A percentile compares a stretch with the other conserved stretches of the same genome.
Evolutionary conservation across 2,797 vertebrate species (phyloP).

Genomic region (Remorina albescens): DNA sequence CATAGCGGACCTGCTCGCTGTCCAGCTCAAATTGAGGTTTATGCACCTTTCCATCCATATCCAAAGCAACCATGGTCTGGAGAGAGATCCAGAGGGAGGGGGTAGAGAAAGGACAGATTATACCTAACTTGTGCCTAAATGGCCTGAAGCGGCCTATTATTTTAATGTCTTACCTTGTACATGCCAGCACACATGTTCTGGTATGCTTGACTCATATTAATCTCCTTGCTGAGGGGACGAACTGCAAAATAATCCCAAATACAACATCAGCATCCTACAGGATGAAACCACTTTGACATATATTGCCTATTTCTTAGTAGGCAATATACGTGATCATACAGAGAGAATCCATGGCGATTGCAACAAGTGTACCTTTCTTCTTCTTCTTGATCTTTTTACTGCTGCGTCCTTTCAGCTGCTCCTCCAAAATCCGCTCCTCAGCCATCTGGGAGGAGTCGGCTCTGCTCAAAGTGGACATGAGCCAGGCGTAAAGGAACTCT

Average conservation of each 20-base stretch:
- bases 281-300: neutral
- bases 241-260: constrained; percentile 81
- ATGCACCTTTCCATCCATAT: constrained; percentile 98
- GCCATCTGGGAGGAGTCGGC: constrained; percentile 98
- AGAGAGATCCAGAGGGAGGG: constrained; percentile 16
- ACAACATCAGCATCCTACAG: constrained; percentile 7
- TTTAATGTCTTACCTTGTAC: constrained; percentile 91
- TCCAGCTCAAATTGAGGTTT: constrained; percentile 99
- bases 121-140: neutral
- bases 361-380: constrained; percentile 90
- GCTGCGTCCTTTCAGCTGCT: constrained; percentile 96
- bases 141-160: neutral
- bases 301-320: too few relatives aligned
- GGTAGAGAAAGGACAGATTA: neutral
- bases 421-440: constrained; percentile 96
- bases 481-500: constrained; percentile 98
- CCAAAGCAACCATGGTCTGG: constrained; percentile 98
- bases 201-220: constrained; percentile 98
- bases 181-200: constrained; percentile 99
- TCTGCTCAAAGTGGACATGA: constrained; percentile 98
- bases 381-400: constrained; percentile 99
- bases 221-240: constrained; percentile 96
- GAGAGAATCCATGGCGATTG: neutral
- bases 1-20: constrained; percentile 97
- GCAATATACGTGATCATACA: neutral